These are phyloP conservation scores for Hemicentrotus pulcherrimus DNA, from an alignment of 35 echinoderm and acorn worm genomes.

Conservation along the genomic window DNA sequence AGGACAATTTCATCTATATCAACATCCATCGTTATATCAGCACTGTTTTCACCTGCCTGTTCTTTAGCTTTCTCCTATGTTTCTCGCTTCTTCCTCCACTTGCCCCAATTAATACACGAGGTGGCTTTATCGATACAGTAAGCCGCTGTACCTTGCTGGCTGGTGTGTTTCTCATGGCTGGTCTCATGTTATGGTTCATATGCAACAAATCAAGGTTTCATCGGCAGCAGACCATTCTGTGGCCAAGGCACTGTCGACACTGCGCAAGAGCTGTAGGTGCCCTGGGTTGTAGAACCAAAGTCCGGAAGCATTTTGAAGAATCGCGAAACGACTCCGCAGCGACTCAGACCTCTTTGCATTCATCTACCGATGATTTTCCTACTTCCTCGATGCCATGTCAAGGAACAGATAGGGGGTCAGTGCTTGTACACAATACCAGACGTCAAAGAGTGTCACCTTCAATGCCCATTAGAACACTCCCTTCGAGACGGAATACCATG, in stretches of 20 bases:
- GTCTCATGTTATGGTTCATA: background rate
- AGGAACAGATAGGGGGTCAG: background rate
- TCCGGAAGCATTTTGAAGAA: background rate
- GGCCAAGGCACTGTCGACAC: conserved; percentile 27
- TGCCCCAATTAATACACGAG: background rate
- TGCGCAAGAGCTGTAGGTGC: background rate
- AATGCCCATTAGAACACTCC: background rate
- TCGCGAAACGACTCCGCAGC: background rate
- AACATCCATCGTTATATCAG: conserved; percentile 1
- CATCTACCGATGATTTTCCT: background rate
- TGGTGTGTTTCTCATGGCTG: background rate
- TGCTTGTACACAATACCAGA: background rate
- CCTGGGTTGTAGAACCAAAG: background rate
- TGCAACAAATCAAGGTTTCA: conserved; percentile 35
- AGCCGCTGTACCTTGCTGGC: background rate
- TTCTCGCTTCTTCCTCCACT: background rate
- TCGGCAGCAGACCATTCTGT: background rate
- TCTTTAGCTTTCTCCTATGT: conserved; percentile 25
- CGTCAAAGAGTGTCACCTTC: background rate
- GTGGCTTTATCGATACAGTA: background rate
- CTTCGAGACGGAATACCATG: background rate
- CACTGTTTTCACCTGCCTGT: background rate
- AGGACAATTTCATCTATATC: background rate
- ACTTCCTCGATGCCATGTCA: background rate
- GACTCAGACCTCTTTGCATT: background rate